These are phyloP conservation scores for Chaenocephalus aceratus DNA, from an alignment of 2,113 vertebrate genomes.

Conservation along the genomic window DNA sequence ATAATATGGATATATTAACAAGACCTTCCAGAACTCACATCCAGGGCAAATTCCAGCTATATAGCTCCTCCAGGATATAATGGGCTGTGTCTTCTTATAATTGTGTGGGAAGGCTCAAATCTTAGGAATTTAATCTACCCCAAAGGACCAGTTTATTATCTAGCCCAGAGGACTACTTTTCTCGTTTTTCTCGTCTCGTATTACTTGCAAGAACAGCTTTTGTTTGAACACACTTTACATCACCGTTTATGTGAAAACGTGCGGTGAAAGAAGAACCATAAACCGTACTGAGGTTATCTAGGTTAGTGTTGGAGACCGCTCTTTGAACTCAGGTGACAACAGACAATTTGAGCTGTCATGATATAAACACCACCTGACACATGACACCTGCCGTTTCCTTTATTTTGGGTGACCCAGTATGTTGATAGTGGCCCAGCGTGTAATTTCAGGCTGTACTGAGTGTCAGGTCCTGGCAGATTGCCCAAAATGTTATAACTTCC, in stretches of 20 bases:
- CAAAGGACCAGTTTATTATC: background rate
- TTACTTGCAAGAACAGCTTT: background rate
- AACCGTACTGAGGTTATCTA: background rate
- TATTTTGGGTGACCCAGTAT: slow-evolving; percentile 21
- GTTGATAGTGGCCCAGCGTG: background rate
- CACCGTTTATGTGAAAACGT: background rate
- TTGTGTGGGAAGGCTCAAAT: background rate
- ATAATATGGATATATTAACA: too few relatives aligned
- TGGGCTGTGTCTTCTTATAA: background rate
- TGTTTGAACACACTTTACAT: background rate
- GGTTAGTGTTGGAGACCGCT: background rate
- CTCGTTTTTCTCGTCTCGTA: background rate
- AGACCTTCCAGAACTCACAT: background rate
- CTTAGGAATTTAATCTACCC: background rate
- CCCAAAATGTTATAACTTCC: slow-evolving; percentile 2
- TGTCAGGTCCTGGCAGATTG: background rate
- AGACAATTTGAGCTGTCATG: background rate
- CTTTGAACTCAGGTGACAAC: slow-evolving; percentile 12
- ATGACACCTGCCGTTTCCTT: slow-evolving; percentile 10
- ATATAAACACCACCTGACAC: background rate
- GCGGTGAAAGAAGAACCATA: background rate
- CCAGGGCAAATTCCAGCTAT: background rate
- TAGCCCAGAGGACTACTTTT: background rate
- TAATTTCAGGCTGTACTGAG: slow-evolving; percentile 3
- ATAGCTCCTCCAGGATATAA: background rate